Evolutionary conservation across 2,113 vertebrate species (phyloP).

Genomic region (Dicaeum eximium): DNA sequence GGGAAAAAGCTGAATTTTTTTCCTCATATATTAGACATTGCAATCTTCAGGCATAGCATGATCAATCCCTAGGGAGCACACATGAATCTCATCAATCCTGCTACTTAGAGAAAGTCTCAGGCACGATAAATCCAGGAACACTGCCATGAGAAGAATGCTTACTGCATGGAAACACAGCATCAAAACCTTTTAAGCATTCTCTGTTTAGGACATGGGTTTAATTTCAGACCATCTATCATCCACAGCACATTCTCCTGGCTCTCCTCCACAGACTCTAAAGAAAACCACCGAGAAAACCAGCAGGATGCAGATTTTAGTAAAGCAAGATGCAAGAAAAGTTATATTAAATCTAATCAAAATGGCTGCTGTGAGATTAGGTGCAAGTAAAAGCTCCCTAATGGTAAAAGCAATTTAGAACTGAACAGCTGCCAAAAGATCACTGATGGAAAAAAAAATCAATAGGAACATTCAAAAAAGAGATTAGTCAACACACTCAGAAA

Average conservation of each 20-base stretch:
- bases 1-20: neutral
- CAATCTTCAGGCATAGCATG: neutral
- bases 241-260: neutral
- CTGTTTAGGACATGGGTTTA: neutral
- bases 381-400: conserved; percentile 56
- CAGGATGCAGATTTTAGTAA: neutral
- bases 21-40: neutral
- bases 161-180: neutral
- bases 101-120: neutral
- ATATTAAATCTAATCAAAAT: conserved; percentile 48
- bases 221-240: neutral
- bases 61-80: neutral
- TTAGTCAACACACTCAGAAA: conserved; percentile 38
- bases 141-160: neutral
- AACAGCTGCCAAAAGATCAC: conserved; percentile 56
- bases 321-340: neutral
- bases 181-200: neutral
- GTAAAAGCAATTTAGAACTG: conserved; percentile 60
- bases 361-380: conserved; percentile 43
- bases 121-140: neutral
- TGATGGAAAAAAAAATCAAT: conserved; percentile 28
- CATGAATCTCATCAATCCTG: neutral
- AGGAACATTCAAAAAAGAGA: conserved; percentile 51
- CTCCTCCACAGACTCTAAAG: neutral
- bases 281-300: neutral